Evolutionary conservation across 92 coral and sea anemone species (phyloP), one percentile per base, ranked within the genome.

Genomic region (Desmophyllum pertusum): DNA sequence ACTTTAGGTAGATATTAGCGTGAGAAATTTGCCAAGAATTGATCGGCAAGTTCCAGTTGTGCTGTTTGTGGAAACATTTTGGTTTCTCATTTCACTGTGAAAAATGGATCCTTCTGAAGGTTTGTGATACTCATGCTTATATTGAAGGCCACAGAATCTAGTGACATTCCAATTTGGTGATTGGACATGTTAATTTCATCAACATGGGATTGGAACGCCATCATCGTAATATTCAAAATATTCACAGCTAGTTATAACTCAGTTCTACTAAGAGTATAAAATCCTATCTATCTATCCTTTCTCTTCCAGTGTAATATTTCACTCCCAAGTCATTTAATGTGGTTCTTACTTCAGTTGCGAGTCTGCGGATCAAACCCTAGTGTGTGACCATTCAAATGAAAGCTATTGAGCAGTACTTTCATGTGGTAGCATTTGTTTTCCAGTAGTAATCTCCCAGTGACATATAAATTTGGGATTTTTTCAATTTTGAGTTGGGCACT

Each of bases 81-180:
- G 30, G 63, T 66, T 50, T 33, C 1, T 30, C n/a, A 31, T 48
- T 43, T 37, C 67, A 36, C 17, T 45, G 25, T 18, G 17, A 80
- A n/a, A 59, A 80, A 80, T 80, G 84, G 70, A 61, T 35, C 63
- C 35, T 80, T 80, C 64, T 10, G 65, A 67, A 80, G 84, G 84
- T 80, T 51, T 65, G 84, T 80, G 13, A 37, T 37, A 37, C 13
- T 68, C 30, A 29, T 46, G 4, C 41, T 21, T 46, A 19, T 48
- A 5, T 23, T 36, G 63, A 33, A 19, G 62, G 42, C 45, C 38
- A 35, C 33, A 30, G 37, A 51, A 6, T 79, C 9, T 33, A 65
- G 41, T 41, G 17, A 15, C 17, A 27, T 1, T n/a, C n/a, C n/a
- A n/a, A n/a, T n/a, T n/a, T 1, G 5, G 35, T 39, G 55, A 19